phyloP scores from a whole-genome alignment of 2,888 invertebrate genomes.

The Platerodrilus igneus region DNA sequence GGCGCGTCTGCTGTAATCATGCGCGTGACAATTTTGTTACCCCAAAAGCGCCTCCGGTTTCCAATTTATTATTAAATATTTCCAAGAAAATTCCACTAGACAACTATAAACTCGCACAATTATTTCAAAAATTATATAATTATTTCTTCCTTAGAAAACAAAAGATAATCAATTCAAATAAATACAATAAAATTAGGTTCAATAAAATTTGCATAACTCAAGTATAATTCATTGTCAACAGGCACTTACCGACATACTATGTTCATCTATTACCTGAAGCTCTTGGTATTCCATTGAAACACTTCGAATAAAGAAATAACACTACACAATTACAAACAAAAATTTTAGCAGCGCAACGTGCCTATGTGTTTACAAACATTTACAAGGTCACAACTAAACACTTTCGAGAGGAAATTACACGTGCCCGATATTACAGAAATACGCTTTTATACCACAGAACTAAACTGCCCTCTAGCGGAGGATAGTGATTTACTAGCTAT shows the following conservation, averaged over 20 bases:
- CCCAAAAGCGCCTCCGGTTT: slow-evolving; percentile 19
- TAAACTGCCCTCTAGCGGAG: too few species aligned
- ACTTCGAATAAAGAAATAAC: slow-evolving; percentile 16
- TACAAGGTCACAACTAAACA: slow-evolving; percentile 62
- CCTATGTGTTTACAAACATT: slow-evolving; percentile 70
- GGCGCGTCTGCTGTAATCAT: slow-evolving; percentile 15
- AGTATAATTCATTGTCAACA: slow-evolving; percentile 29
- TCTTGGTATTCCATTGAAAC: slow-evolving; percentile 55
- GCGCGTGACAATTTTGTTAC: slow-evolving; percentile 8
- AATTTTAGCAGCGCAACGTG: slow-evolving; percentile 51
- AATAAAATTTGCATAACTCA: slow-evolving; percentile 13
- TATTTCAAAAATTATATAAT: too few species aligned
- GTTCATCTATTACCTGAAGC: slow-evolving; percentile 60
- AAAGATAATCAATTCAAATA: too few species aligned
- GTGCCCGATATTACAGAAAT: slow-evolving; percentile 20
- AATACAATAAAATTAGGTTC: too few species aligned
- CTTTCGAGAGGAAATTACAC: slow-evolving; percentile 30
- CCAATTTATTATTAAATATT: too few species aligned
- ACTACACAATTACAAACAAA: slow-evolving; percentile 18
- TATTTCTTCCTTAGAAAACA: too few species aligned
- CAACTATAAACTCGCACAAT: too few species aligned
- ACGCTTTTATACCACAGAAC: too few species aligned
- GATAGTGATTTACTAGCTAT: too few species aligned
- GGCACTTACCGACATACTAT: slow-evolving; percentile 56
- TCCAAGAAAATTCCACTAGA: too few species aligned